Conservation (phyloP, 2,797 vertebrate species). For the Periparus ater region DNA sequence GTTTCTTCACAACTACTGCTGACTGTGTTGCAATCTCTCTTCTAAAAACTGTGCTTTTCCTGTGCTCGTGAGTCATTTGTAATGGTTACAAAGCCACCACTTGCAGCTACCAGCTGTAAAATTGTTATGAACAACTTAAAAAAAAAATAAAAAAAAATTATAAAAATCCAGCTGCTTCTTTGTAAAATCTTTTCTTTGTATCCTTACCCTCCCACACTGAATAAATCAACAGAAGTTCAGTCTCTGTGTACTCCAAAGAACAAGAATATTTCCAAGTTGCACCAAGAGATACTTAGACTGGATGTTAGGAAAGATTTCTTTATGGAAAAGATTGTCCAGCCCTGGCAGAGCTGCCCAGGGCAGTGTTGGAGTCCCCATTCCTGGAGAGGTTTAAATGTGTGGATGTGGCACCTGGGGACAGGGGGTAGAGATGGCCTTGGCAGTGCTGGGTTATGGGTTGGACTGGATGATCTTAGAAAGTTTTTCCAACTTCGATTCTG, state of each 20-base stretch:
- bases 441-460: accelerated
- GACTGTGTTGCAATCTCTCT: not conserved
- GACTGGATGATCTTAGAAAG: not conserved
- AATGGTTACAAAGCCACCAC: not conserved
- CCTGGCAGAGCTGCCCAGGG: not conserved
- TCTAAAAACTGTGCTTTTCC: not conserved
- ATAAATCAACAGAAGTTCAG: not conserved
- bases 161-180: not conserved
- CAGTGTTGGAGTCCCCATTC: accelerated
- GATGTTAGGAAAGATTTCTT: not conserved
- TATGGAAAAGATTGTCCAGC: accelerated
- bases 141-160: not conserved
- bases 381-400: not conserved
- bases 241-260: not conserved
- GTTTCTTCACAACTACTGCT: not conserved
- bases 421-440: accelerated
- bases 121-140: not conserved
- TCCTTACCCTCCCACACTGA: not conserved
- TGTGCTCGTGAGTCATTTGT: not conserved
- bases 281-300: not conserved
- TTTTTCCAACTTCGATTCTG: not conserved
- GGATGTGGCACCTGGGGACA: not conserved
- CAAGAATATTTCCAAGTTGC: accelerated
- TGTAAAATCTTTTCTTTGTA: not conserved
- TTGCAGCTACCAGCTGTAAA: not conserved